Evolutionary conservation across 2,797 vertebrate genomes (phyloP).

Genomic region (Protonibea diacanthus): DNA sequence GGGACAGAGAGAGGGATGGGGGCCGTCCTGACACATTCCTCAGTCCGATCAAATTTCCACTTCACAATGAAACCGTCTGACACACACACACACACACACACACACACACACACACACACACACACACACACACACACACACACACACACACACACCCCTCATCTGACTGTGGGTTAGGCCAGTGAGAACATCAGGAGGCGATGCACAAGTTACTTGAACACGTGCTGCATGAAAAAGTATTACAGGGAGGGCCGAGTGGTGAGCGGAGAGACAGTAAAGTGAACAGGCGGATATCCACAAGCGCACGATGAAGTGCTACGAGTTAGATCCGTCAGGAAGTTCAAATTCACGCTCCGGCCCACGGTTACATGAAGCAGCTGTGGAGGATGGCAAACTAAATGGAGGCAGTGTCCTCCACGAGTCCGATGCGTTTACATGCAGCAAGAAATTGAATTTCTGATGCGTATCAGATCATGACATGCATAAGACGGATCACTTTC

Average conservation of each 20-base stretch:
- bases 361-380: neutral
- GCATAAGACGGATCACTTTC: no score
- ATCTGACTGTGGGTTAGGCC: neutral
- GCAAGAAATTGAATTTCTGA: no score
- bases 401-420: neutral
- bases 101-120: no score
- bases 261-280: no score
- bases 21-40: conserved; percentile 81
- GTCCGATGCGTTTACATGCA: no score
- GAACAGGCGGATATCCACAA: conserved; percentile 9
- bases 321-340: neutral
- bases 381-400: neutral
- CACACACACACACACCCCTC: neutral
- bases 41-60: conserved; percentile 80
- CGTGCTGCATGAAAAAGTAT: neutral
- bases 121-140: no score
- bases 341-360: neutral
- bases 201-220: neutral
- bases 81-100: conserved; percentile 11
- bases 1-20: conserved; percentile 26
- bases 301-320: conserved; percentile 5
- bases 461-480: no score
- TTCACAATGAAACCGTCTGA: conserved; percentile 67
- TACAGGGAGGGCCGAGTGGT: no score
- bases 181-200: neutral